Evolutionary conservation across 2,797 vertebrate genomes (phyloP), one percentile per base, ranked within the genome.

Genomic region (Dromococcyx pavoninus): DNA sequence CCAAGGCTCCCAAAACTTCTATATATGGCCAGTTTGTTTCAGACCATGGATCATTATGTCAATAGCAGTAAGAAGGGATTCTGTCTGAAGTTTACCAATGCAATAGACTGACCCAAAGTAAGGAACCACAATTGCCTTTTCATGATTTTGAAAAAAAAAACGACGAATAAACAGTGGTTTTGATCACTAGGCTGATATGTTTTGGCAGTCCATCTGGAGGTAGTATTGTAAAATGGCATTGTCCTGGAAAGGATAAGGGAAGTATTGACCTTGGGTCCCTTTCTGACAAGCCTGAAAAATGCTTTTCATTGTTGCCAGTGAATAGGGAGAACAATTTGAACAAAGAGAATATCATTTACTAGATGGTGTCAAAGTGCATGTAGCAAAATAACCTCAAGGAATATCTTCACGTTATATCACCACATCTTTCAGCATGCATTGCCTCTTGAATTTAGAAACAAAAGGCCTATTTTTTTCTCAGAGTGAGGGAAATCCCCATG

Each of bases 341-440:
- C 83, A 86, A 96, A 94, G 81, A 92, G 48, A 95, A 41, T 74
- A 89, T 91, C 61, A 51, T 58, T 74, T 89, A 84, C 70, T 89
- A 69, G 72, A 48, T 57, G 37, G 32, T 90, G 70, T 91, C 91
- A 94, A 69, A 65, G 50, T 61, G 28, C 58, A 92, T 78, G 92
- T 94, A 62, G 86, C 16, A 90, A 94, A 97, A 87, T 89, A 92
- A 92, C 77, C 86, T 91, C 50, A 95, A 95, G 50, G 60, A 83
- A 85, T 71, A 69, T 35, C 48, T 95, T 48, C 51, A 23, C 89
- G 24, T 66, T 77, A 23, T 35, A 69, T 86, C 54, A 73, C 46
- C 78, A 61, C 67, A 50, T 88, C 76, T 94, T 94, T 71, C 73
- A 84, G 57, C 12, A 54, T 65, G 8, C 9, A 18, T 67, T 88